These are phyloP conservation scores for Pipistrellus pygmaeus DNA, from an alignment of 2,797 vertebrate genomes.

Conservation along the genomic window DNA sequence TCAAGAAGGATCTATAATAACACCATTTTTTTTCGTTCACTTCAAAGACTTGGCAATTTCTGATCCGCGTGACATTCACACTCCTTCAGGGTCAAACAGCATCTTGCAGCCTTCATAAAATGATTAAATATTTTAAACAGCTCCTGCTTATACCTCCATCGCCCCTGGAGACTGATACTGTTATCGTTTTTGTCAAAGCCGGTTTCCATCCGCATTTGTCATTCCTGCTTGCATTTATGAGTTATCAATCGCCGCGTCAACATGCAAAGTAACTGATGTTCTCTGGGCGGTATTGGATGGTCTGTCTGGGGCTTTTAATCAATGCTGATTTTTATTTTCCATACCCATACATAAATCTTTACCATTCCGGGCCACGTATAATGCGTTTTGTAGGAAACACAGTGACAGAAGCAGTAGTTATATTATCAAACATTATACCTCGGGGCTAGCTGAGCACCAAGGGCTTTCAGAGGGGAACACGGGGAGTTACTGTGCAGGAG, in stretches of 20 bases:
- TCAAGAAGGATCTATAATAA: conserved; percentile 94
- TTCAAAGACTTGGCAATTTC: conserved; percentile 98
- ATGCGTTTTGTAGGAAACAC: conserved; percentile 94
- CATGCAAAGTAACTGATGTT: conserved; percentile 99
- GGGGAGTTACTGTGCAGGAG: conserved; percentile 91
- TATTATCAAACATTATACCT: conserved; percentile 98
- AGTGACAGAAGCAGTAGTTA: conserved; percentile 97
- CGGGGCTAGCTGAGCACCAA: conserved; percentile 95
- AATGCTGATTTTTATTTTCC: conserved; percentile 97
- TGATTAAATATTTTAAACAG: conserved; percentile 99
- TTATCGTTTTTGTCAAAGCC: conserved; percentile 99
- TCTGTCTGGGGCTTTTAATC: conserved; percentile 99
- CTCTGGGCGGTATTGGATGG: conserved; percentile 98
- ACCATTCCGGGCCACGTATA: conserved; percentile 95
- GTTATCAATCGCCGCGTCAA: conserved; percentile 99
- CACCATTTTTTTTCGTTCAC: conserved; percentile 94
- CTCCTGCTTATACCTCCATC: conserved; percentile 96
- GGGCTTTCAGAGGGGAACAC: conserved; percentile 93
- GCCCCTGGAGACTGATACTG: conserved; percentile 98
- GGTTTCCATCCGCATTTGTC: conserved; percentile 99
- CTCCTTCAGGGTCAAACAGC: conserved; percentile 99
- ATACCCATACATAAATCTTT: conserved; percentile 96
- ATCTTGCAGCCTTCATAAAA: conserved; percentile 98
- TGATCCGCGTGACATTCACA: conserved; percentile 99
- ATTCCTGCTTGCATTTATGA: conserved; percentile 98